Percentiles rank a stretch among this genome's conserved stretches.
These are phyloP conservation scores for Brachionus calyciflorus DNA, from an alignment of 1,140 invertebrate species.

Conservation along the genomic window DNA sequence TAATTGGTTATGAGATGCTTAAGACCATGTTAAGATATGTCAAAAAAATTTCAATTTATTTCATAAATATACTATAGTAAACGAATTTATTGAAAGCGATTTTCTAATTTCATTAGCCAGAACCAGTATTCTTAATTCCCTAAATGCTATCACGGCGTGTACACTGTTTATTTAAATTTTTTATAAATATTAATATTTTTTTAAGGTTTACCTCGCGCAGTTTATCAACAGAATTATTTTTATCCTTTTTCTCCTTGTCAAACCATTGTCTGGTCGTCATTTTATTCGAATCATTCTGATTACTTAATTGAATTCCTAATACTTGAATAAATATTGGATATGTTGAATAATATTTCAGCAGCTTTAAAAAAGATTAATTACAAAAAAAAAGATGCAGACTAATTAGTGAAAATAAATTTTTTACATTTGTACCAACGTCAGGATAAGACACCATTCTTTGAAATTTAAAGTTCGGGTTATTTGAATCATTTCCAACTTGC, in stretches of 20 bases:
- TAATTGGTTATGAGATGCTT: too few species aligned
- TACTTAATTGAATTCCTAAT: background rate
- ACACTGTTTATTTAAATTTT: too few species aligned
- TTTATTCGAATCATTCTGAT: slow-evolving; percentile 4
- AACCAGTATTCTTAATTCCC: too few species aligned
- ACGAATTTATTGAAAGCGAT: too few species aligned
- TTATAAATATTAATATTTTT: background rate
- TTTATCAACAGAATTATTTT: slow-evolving; percentile 26
- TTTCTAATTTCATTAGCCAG: too few species aligned
- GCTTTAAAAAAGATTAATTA: background rate
- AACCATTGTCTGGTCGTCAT: slow-evolving; percentile 45
- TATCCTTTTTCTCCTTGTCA: slow-evolving; percentile 29
- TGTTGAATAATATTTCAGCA: slow-evolving; percentile 2
- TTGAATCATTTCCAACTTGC: background rate
- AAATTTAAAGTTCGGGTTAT: slow-evolving; percentile 21
- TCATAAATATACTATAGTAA: too few species aligned
- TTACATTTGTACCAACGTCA: slow-evolving; percentile 10
- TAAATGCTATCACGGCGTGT: too few species aligned
- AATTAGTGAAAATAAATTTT: background rate
- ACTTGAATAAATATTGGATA: slow-evolving; percentile 36
- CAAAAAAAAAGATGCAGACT: background rate
- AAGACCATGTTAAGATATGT: too few species aligned
- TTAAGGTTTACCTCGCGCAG: slow-evolving; percentile 2
- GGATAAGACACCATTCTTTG: slow-evolving; percentile 36
- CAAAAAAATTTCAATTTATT: too few species aligned